Evolutionary conservation across 2,797 vertebrate species (phyloP).

Genomic region (Alfaro cultratus): DNA sequence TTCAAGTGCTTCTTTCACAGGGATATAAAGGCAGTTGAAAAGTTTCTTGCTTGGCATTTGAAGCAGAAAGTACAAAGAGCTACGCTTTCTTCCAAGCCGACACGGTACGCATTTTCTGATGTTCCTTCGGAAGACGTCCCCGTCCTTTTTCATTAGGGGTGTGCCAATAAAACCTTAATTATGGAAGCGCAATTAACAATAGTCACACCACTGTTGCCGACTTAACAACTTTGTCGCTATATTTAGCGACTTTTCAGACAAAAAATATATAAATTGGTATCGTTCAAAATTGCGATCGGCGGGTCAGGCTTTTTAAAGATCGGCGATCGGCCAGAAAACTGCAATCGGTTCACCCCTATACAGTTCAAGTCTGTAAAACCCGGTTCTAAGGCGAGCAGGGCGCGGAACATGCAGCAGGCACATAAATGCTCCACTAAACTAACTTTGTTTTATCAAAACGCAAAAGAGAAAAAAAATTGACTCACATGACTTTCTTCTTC

Average conservation of each 20-base stretch:
- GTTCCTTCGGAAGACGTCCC: constrained; percentile 10
- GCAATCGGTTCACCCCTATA: neutral
- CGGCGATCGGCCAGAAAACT: neutral
- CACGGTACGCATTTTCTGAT: neutral
- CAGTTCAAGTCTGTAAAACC: neutral
- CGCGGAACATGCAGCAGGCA: constrained; percentile 60
- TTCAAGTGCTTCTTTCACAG: constrained; percentile 26
- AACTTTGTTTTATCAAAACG: constrained; percentile 32
- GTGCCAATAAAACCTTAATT: too few species aligned
- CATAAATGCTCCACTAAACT: constrained; percentile 57
- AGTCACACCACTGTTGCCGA: neutral
- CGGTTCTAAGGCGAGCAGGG: constrained; percentile 55
- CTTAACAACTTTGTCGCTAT: neutral
- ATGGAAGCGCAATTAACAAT: neutral
- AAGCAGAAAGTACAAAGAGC: constrained; percentile 49
- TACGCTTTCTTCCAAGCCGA: constrained; percentile 19
- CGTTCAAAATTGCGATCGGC: neutral
- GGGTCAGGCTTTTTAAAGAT: neutral
- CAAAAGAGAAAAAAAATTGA: neutral
- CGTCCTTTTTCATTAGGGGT: constrained; percentile 5
- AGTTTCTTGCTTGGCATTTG: constrained; percentile 66
- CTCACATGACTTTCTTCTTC: neutral
- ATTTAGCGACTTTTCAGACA: neutral
- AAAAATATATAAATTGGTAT: neutral
- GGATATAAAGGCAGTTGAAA: constrained; percentile 67